Evolutionary conservation across 2,113 vertebrate genomes (phyloP), one percentile per base, ranked within the genome.

Genomic region (Fulica atra): DNA sequence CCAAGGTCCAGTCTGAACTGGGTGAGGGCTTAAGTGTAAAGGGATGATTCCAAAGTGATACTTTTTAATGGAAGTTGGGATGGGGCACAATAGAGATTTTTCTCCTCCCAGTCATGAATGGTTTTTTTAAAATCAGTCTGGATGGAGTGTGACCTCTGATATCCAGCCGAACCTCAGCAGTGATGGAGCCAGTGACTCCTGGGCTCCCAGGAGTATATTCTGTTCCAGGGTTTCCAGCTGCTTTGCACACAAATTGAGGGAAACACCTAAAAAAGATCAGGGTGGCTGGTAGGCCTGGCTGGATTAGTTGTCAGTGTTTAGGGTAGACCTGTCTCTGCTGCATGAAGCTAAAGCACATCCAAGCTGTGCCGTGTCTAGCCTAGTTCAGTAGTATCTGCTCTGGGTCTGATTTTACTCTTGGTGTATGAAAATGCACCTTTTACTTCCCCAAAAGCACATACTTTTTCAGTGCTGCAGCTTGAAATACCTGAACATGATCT

Each of bases 401-500:
- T 64, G 16, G 33, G 4, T 13, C n/a, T 77, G 11, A 11, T 60
- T 94, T 78, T 59, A 77, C 46, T 23, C 24, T 33, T 28, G 4
- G 6, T 51, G 38, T 5, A 13, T 35, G 13, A 59, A 20, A 9
- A 42, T 3, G 6, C 1, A 9, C 4, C 11, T 61, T 80, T 51
- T 48, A 29, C 23, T 21, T 85, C 61, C 10, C 21, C 36, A 36
- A n/a, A 61, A 40, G 12, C 40, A 16, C 6, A 9, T 0, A 0
- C 1, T 4, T 72, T 79, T 33, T 42, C 50, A 54, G 0, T 36
- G 53, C 21, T 61, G 14, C 36, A 44, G 40, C 36, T 87, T 71
- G 57, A 74, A 60, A 53, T 23, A 31, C 23, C 48, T 6, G 6
- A 59, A 13, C 1, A 3, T 23, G 16, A 16, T 46, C 6, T 29